phyloP scores from a whole-genome alignment of 2,888 invertebrate genomes.

The Diabrotica balteata region DNA sequence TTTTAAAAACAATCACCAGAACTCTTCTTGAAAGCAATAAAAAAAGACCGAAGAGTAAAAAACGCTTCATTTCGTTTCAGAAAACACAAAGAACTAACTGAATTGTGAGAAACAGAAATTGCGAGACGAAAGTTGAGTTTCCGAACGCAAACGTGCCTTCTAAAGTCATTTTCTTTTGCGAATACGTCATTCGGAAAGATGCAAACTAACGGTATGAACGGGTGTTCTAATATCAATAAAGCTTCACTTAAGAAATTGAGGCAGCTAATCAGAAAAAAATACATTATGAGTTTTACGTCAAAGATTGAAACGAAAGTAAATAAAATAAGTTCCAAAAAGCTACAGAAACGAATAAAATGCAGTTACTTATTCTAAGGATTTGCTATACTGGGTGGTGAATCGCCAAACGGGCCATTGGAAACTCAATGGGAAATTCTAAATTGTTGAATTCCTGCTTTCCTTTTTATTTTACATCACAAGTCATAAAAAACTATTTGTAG shows the following conservation, averaged over 20 bases:
- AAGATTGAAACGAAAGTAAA: too few relatives aligned
- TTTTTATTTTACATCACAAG: too few relatives aligned
- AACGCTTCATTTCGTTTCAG: slow-evolving; percentile 18
- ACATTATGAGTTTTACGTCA: too few relatives aligned
- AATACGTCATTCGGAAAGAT: slow-evolving; percentile 23
- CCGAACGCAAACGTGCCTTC: slow-evolving; percentile 16
- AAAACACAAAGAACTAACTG: slow-evolving; percentile 16
- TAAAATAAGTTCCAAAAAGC: too few relatives aligned
- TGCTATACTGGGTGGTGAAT: too few relatives aligned
- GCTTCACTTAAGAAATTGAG: slow-evolving; percentile 19
- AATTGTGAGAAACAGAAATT: slow-evolving; percentile 23
- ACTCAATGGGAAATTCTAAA: too few relatives aligned
- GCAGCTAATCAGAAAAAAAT: background rate
- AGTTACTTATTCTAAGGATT: too few relatives aligned
- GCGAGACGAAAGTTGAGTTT: slow-evolving; percentile 18
- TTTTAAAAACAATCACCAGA: slow-evolving; percentile 11
- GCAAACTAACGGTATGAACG: slow-evolving; percentile 18
- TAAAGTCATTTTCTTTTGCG: background rate
- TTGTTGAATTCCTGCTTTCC: too few relatives aligned
- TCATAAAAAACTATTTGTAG: too few relatives aligned
- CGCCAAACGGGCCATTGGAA: too few relatives aligned
- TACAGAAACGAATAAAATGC: too few relatives aligned
- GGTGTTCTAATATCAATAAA: slow-evolving; percentile 16
- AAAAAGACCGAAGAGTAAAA: background rate
- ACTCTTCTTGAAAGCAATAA: background rate